Percentiles rank a stretch among this genome's conserved stretches.
Conservation (phyloP, 2,888 invertebrate genomes). For the Hypercompe scribonia region DNA sequence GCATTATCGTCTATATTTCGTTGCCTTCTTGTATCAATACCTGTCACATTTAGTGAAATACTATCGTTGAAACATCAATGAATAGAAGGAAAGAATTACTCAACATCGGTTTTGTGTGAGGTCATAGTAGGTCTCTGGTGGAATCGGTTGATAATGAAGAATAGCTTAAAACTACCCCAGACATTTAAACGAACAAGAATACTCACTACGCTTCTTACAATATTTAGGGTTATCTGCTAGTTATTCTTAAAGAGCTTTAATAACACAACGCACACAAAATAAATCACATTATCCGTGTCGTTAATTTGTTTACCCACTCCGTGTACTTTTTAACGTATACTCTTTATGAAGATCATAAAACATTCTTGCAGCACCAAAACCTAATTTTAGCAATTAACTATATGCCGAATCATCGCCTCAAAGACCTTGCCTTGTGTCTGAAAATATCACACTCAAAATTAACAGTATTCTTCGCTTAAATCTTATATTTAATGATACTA, state of each 20-base stretch:
- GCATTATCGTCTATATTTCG: too few species aligned
- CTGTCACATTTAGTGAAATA: too few species aligned
- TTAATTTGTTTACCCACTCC: background rate
- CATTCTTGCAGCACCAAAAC: background rate
- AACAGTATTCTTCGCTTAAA: background rate
- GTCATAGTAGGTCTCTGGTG: too few species aligned
- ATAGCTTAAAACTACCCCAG: too few species aligned
- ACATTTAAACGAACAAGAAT: background rate
- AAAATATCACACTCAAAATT: constrained; percentile 7
- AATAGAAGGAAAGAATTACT: too few species aligned
- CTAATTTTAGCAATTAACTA: background rate
- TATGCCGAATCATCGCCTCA: constrained; percentile 1
- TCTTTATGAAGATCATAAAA: background rate
- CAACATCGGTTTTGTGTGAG: too few species aligned
- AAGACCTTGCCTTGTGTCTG: constrained; percentile 8
- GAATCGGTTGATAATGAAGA: too few species aligned
- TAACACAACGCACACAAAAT: background rate
- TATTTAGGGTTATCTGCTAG: background rate
- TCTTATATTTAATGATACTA: background rate
- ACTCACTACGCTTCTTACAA: background rate
- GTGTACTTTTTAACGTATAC: background rate
- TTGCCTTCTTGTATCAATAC: too few species aligned
- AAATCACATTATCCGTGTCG: background rate
- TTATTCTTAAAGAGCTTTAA: background rate
- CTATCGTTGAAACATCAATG: too few species aligned